These are phyloP conservation scores for Pseudococcus viburni DNA, from an alignment of 2,888 invertebrate genomes.

Conservation along the genomic window DNA sequence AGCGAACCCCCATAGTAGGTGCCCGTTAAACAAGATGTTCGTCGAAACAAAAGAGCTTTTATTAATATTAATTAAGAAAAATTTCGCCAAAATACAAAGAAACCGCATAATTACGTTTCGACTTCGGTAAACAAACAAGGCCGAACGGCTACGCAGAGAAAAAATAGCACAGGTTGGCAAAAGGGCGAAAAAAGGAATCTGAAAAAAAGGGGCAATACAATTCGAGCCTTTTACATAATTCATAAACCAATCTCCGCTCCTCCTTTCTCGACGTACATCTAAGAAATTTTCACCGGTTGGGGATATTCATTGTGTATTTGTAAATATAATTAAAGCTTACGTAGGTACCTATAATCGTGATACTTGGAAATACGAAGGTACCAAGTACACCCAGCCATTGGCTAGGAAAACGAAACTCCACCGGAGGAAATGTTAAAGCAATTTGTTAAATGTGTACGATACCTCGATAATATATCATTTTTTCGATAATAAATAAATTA, in stretches of 20 bases:
- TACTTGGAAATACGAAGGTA: too few relatives aligned
- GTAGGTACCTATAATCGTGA: not conserved
- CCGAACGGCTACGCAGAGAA: not conserved
- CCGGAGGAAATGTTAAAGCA: not conserved
- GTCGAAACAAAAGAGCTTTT: slow-evolving; percentile 33
- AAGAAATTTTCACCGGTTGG: not conserved
- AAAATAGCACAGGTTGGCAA: not conserved
- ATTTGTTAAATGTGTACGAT: slow-evolving; percentile 13
- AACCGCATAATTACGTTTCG: slow-evolving; percentile 49
- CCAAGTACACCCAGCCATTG: too few relatives aligned
- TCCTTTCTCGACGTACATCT: not conserved
- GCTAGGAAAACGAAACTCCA: not conserved
- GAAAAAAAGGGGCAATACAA: not conserved
- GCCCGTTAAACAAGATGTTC: not conserved
- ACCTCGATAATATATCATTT: slow-evolving; percentile 37
- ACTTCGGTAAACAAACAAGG: slow-evolving; percentile 28
- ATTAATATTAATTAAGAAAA: slow-evolving; percentile 49
- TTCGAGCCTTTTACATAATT: slow-evolving; percentile 34
- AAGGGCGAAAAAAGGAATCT: not conserved
- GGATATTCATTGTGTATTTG: slow-evolving; percentile 4
- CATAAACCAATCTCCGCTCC: not conserved
- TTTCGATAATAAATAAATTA: slow-evolving; percentile 32
- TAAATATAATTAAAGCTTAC: slow-evolving; percentile 14
- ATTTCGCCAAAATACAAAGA: slow-evolving; percentile 41
- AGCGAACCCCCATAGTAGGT: not conserved